These are phyloP conservation scores for Onychomys arenicola DNA, from an alignment of 2,797 vertebrate genomes.

Conservation along the genomic window DNA sequence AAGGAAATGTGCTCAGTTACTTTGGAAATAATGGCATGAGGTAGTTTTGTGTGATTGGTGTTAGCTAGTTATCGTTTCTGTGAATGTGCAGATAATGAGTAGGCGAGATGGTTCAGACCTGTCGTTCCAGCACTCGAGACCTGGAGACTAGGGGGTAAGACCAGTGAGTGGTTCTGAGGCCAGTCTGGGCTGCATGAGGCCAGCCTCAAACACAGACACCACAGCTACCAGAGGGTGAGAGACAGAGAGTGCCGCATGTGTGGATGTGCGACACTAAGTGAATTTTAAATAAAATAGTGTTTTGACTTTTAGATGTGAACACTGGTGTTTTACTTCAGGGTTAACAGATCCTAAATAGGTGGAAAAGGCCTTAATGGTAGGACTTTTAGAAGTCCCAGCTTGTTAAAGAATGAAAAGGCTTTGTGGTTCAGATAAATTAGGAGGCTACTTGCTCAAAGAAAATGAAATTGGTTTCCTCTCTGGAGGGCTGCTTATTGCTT, in stretches of 20 bases:
- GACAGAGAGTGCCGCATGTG: neutral
- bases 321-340: constrained; percentile 25
- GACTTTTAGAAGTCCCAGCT: neutral
- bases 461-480: constrained; percentile 49
- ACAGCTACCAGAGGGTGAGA: neutral
- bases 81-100: constrained; percentile 50
- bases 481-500: constrained; percentile 27
- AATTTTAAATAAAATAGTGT: constrained; percentile 55
- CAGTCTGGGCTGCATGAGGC: neutral
- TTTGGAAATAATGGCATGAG: neutral
- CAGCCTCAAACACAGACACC: neutral
- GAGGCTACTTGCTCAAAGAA: constrained; percentile 35
- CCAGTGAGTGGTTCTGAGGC: neutral
- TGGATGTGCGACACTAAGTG: neutral
- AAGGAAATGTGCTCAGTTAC: neutral
- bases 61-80: constrained; percentile 24
- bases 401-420: constrained; percentile 59
- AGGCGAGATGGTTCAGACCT: neutral
- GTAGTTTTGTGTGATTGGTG: neutral
- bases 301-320: constrained; percentile 35
- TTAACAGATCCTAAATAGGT: constrained; percentile 43
- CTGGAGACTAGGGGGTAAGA: neutral
- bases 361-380: neutral
- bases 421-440: constrained; percentile 54
- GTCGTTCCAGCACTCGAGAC: neutral